A percentile compares a stretch with the other conserved stretches of the same genome.
Conservation (phyloP, 2,113 vertebrate genomes). For the Nansenia antarctica region DNA sequence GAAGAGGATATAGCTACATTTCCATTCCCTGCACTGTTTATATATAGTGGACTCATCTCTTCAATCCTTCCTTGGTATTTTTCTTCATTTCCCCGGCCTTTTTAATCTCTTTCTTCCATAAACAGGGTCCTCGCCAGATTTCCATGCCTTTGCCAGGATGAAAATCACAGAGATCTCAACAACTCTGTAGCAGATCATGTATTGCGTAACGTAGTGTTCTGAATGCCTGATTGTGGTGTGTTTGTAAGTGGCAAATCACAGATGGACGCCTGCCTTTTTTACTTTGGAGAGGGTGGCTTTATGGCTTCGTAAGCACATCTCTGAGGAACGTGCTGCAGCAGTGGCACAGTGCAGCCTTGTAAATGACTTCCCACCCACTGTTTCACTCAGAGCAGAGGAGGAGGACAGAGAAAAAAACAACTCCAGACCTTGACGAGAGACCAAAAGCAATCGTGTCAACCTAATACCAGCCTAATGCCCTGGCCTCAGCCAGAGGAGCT, state of each 20-base stretch:
- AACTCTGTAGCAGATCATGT: no score
- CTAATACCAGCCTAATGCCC: slow-evolving; percentile 18
- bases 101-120: background rate
- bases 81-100: background rate
- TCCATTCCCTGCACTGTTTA: background rate
- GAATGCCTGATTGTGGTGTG: background rate
- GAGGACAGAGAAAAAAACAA: background rate
- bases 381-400: background rate
- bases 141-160: background rate
- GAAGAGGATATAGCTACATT: background rate
- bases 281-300: no score
- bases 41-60: background rate
- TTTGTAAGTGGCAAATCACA: background rate
- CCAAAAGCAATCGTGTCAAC: slow-evolving; percentile 12
- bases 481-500: background rate
- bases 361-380: background rate
- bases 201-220: background rate
- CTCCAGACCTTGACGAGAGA: background rate
- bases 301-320: background rate
- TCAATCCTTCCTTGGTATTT: background rate
- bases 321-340: background rate
- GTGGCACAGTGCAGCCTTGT: background rate
- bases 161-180: background rate
- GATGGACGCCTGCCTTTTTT: background rate
- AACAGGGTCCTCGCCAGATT: background rate